Evolutionary conservation across 2,888 invertebrate genomes (phyloP), one percentile per base, ranked within the genome.

Genomic region (Spilarctia lutea): DNA sequence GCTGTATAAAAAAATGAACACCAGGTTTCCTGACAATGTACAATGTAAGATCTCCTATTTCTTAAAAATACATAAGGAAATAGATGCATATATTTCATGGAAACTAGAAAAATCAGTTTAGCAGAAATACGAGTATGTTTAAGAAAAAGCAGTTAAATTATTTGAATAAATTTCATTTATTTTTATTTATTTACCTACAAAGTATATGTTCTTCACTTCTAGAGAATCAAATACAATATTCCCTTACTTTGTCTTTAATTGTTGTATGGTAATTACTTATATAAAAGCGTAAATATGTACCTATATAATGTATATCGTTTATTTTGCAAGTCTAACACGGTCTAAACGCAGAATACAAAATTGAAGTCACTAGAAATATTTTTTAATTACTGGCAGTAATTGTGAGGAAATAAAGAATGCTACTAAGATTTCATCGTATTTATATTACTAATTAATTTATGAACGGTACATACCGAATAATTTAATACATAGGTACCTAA

Each of bases 11-110:
- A 97, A 97, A 83, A 97, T 99, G 87, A 98, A 99, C 89, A 96
- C 97, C 33, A 97, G 97, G 83, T 99, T 99, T 92, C 99, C 99
- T 0, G 99, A 99, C 79, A 99, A 99, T 91, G 96, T 98, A 1
- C 99, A 99, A 89, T 99, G 99, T 97, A 92, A 92, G 97, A 75
- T 65, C 35, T 11, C 4, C 3, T 11, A 30, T 56, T 35, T 16
- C 27, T 60, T 63, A 30, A 18, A 30, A 30, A 30, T 4, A n/a
- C 4, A 13, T n/a, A 60, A 13, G 11, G 27, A 11, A 27, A 11
- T 11, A 39, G 39, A 8, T 39, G 8, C 8, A 8, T 39, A 39
- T 39, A 7, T 39, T 39, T 39, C 3, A 39, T 39, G 39, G 8
- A 39, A 48, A n/a, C n/a, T n/a, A n/a, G n/a, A n/a, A n/a, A n/a